phyloP scores from a whole-genome alignment of 2,888 invertebrate species.

The Nezara viridula region DNA sequence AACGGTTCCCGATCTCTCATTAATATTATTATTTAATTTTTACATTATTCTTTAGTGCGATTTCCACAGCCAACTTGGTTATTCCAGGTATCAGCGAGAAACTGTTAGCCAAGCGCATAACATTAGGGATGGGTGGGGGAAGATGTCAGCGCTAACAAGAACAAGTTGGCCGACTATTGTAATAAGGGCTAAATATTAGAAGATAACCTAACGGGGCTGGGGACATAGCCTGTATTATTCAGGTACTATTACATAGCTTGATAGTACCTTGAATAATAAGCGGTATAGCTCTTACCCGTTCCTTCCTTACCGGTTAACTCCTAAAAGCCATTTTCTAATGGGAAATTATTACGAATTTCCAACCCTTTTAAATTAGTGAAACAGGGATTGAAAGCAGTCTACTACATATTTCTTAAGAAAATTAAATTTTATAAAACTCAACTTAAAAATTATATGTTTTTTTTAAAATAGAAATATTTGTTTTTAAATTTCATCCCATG shows the following conservation, averaged over 20 bases:
- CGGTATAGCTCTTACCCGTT: background rate
- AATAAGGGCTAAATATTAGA: slow-evolving; percentile 55
- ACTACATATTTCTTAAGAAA: no score
- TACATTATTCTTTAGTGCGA: background rate
- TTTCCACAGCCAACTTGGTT: background rate
- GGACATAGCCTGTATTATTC: background rate
- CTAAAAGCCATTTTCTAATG: background rate
- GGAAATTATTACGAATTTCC: background rate
- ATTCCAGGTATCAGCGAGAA: background rate
- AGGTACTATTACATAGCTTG: slow-evolving; percentile 39
- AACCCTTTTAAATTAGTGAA: background rate
- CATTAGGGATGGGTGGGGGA: background rate
- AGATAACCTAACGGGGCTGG: background rate
- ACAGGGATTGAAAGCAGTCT: no score
- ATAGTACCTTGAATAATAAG: slow-evolving; percentile 41
- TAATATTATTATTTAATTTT: no score
- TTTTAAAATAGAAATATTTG: no score
- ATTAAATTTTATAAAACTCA: no score
- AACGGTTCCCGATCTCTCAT: no score
- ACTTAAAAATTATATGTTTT: no score
- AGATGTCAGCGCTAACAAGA: slow-evolving; percentile 35
- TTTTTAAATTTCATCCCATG: no score
- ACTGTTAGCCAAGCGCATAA: background rate
- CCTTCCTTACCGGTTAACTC: background rate
- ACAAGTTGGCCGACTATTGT: slow-evolving; percentile 47